phyloP scores from a whole-genome alignment of 2,888 invertebrate genomes.

The Gibbula magus region DNA sequence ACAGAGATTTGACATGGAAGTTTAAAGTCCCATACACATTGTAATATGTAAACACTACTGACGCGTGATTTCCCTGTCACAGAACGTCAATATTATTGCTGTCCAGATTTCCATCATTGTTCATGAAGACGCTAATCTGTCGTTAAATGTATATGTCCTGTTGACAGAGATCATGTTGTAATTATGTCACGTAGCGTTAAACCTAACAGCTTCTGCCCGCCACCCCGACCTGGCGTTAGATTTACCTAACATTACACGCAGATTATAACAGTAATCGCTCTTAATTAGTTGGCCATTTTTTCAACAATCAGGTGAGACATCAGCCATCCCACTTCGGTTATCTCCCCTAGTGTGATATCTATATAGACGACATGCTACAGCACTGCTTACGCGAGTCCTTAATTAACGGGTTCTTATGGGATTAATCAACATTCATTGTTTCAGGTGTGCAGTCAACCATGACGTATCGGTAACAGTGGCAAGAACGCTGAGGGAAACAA shows the following conservation, averaged over 20 bases:
- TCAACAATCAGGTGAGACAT: too few species aligned
- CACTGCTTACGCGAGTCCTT: background rate
- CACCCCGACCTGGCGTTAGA: background rate
- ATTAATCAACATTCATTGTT: background rate
- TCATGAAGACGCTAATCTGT: too few species aligned
- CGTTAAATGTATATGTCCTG: too few species aligned
- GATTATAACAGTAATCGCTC: background rate
- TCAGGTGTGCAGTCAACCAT: background rate
- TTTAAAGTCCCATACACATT: too few species aligned
- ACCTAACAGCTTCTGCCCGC: background rate
- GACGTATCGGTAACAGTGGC: too few species aligned
- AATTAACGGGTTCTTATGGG: constrained; percentile 1
- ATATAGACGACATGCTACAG: background rate
- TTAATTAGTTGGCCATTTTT: background rate
- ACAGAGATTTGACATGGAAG: too few species aligned
- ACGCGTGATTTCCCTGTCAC: too few species aligned
- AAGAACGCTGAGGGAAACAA: background rate
- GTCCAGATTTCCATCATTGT: too few species aligned
- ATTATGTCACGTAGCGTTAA: background rate
- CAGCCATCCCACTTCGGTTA: background rate
- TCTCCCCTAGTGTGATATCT: background rate
- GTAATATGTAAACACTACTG: too few species aligned
- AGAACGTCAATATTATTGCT: too few species aligned
- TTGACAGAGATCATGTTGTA: background rate
- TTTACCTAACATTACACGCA: background rate